These are phyloP conservation scores for Lagorchestes hirsutus DNA, from an alignment of 2,797 vertebrate genomes.

Conservation along the genomic window DNA sequence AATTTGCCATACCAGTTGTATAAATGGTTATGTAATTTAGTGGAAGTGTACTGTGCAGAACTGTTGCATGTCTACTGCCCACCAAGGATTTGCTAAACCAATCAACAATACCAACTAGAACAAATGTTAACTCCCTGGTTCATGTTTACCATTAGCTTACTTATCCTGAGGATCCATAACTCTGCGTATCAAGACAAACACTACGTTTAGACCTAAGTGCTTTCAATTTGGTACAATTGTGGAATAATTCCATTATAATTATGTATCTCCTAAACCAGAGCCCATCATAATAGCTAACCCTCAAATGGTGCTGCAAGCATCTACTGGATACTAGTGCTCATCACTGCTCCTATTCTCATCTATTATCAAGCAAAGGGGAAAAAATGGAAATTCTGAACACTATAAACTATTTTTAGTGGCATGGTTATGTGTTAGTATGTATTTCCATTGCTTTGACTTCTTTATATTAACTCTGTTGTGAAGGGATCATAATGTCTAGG, in stretches of 20 bases:
- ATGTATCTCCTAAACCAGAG: slow-evolving; percentile 74
- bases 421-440: neutral
- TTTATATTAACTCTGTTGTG: neutral
- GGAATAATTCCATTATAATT: slow-evolving; percentile 75
- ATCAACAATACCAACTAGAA: slow-evolving; percentile 77
- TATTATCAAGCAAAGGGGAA: slow-evolving; percentile 56
- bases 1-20: slow-evolving; percentile 71
- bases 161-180: slow-evolving; percentile 83
- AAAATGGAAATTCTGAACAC: slow-evolving; percentile 65
- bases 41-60: slow-evolving; percentile 70
- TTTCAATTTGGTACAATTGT: slow-evolving; percentile 70
- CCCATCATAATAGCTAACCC: slow-evolving; percentile 49
- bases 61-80: slow-evolving; percentile 69
- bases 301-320: slow-evolving; percentile 61
- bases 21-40: slow-evolving; percentile 81
- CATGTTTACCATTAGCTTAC: slow-evolving; percentile 81
- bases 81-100: slow-evolving; percentile 82
- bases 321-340: slow-evolving; percentile 39
- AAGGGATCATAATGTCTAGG: neutral
- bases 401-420: slow-evolving; percentile 55
- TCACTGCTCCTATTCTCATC: slow-evolving; percentile 32
- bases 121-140: slow-evolving; percentile 82
- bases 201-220: slow-evolving; percentile 71
- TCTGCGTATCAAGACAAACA: slow-evolving; percentile 70
- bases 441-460: slow-evolving; percentile 25